phyloP scores from a whole-genome alignment of 53 echinoderm and acorn worm species.

The Paracentrotus lividus region DNA sequence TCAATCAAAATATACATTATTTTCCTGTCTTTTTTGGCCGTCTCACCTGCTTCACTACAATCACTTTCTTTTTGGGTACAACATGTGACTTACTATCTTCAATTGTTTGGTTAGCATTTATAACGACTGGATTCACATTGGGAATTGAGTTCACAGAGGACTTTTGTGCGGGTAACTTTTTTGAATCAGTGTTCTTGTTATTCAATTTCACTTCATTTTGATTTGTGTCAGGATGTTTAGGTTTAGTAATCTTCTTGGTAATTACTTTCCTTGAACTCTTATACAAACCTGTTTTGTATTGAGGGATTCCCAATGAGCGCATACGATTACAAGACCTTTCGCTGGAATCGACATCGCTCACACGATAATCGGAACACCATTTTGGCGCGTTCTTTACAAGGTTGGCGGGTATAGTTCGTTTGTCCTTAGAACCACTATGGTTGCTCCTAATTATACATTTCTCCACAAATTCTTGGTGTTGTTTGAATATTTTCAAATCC shows the following conservation, averaged over 20 bases:
- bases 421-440: not conserved
- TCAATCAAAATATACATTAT: not conserved
- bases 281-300: not conserved
- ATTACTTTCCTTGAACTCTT: not conserved
- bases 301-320: conserved; percentile 3
- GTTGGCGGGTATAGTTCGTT: not conserved
- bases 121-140: not conserved
- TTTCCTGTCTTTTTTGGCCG: not conserved
- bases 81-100: not conserved
- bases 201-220: not conserved
- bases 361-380: conserved; percentile 28
- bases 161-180: not conserved
- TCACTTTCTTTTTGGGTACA: not conserved
- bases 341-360: not conserved
- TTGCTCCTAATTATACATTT: not conserved
- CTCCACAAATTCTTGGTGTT: conserved; percentile 9
- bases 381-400: conserved; percentile 9
- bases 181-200: not conserved
- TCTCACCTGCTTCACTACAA: not conserved
- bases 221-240: not conserved
- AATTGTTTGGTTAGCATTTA: not conserved
- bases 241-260: not conserved
- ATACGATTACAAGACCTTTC: not conserved
- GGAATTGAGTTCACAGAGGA: not conserved
- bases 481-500: conserved; percentile 51